Base-by-base conservation (phyloP, 92 coral and sea anemone species). In the Phenganax stokvisi region DNA sequence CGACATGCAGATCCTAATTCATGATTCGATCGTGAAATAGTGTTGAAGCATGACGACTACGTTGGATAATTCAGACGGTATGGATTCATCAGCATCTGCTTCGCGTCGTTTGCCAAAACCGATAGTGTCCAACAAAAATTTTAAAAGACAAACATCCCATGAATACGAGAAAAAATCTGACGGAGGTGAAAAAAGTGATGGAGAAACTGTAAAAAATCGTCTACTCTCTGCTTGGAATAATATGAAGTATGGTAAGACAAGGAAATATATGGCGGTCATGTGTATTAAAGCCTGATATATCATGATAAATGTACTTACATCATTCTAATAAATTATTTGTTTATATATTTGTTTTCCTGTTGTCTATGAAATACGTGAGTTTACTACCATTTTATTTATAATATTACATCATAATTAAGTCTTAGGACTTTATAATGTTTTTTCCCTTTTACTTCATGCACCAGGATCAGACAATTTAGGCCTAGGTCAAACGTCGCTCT, bases 201-300 rank as follows among this genome's bases (percentile, higher is more conserved):
- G 98, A 31, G 98, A 94, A 66, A 94, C 92, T 72, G 52, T 94
- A 57, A 94, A 92, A 76, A 88, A 84, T 12, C 88, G 92, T 8
- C 56, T 94, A 17, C 59, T 92, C 77, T 94, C 97, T 3, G 91
- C 91, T 76, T 94, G 98, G 98, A 90, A 94, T 61, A 94, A 92
- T 16, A 85, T 94, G 89, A 77, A 90, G 85, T 92, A 87, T 69
- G 98, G 98, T 94, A 67, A 61, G 92, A 28, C 10, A 56, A 65
- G 66, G 28, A 25, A 31, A 15, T 51, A 69, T 52, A 20, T 29
- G 7, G 5, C 47, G 47, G 47, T 37, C 47, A 37, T 37, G 47
- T 37, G 47, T 37, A 37, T 20, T 20, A 20, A 20, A 37, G 5
- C 47, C 47, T 37, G 47, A 37, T 37, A 37, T 5, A 20, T 20